These are phyloP conservation scores for Megaustenia siamemsis DNA, from an alignment of 2,888 invertebrate genomes.

Conservation along the genomic window DNA sequence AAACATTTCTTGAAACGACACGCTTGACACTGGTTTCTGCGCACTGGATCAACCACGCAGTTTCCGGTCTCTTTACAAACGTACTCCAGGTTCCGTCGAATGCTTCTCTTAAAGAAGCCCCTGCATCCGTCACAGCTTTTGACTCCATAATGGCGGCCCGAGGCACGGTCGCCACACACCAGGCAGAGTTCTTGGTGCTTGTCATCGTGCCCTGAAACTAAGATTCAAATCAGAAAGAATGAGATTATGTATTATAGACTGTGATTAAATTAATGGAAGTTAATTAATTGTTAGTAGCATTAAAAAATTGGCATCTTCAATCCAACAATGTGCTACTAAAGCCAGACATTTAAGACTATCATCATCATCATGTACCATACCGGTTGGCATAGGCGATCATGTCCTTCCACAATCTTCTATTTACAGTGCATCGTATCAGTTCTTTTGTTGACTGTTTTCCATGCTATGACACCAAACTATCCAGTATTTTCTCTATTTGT, in stretches of 20 bases:
- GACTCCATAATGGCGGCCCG: slow-evolving; percentile 81
- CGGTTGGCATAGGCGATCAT: too few species aligned
- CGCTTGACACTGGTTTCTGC: slow-evolving; percentile 96
- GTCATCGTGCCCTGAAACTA: slow-evolving; percentile 34
- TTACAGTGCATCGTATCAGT: too few species aligned
- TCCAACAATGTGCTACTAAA: too few species aligned
- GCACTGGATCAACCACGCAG: slow-evolving; percentile 93
- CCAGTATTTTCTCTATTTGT: too few species aligned
- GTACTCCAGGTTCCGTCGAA: slow-evolving; percentile 89
- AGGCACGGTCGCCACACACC: slow-evolving; percentile 81
- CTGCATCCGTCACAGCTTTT: slow-evolving; percentile 83
- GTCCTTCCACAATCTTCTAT: too few species aligned
- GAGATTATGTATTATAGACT: background rate
- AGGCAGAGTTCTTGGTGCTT: slow-evolving; percentile 81
- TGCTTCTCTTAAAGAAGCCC: slow-evolving; percentile 96
- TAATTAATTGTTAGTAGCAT: too few species aligned
- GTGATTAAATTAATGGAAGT: too few species aligned
- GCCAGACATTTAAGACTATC: too few species aligned
- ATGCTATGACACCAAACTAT: too few species aligned
- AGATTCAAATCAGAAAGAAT: background rate
- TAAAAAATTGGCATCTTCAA: too few species aligned
- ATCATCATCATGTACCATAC: too few species aligned
- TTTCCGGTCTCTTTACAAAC: slow-evolving; percentile 93
- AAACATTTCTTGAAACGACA: slow-evolving; percentile 95
- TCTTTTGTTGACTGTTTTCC: too few species aligned